Base-by-base conservation (phyloP, 2,797 vertebrate genomes). In the Pseudochirops cupreus region DNA sequence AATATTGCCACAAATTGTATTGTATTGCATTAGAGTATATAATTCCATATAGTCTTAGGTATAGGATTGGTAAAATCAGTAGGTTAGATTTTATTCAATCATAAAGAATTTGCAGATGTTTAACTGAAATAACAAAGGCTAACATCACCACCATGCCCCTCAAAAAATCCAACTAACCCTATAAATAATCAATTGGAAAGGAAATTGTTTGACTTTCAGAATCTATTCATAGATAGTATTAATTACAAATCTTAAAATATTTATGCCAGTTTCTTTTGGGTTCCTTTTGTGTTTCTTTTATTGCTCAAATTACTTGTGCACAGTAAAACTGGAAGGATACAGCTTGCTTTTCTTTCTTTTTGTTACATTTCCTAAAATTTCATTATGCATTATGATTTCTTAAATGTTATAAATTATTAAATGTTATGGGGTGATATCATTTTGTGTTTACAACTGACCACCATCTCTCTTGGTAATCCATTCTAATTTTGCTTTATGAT, bases 391-490 rank as follows among this genome's bases (percentile, higher is more conserved):
- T 26, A 91, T 57, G 0, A 12, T 29, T 90, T 94, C 58, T 94
- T 59, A 56, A 52, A 39, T 54, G 26, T 52, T 28, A 3, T 46
- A 6, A 50, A 26, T 92, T 56, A 26, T 39, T 95, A 39, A 29
- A 90, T 57, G 13, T n/a, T 96, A 90, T 94, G 33, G 5, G 6
- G 87, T 89, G 33, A 59, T 3, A 96, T 95, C 94, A 82, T 5
- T 0, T 87, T 57, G 74, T 93, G 3, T 12, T 29, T 92, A 92
- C 55, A n/a, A 0, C 46, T 5, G 59, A 92, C 55, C 0, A 92
- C 0, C 1, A 26, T 95, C 93, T 59, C 39, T 87, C 50, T 96
- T 93, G 24, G 58, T 87, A 94, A 93, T 21, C 0, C 0, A 14
- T 92, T 0, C 0, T 3, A 12, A 46, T 94, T 28, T 95, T 58